These are phyloP conservation scores for Electrophaes corylata DNA, from an alignment of 2,888 invertebrate genomes.

Conservation along the genomic window DNA sequence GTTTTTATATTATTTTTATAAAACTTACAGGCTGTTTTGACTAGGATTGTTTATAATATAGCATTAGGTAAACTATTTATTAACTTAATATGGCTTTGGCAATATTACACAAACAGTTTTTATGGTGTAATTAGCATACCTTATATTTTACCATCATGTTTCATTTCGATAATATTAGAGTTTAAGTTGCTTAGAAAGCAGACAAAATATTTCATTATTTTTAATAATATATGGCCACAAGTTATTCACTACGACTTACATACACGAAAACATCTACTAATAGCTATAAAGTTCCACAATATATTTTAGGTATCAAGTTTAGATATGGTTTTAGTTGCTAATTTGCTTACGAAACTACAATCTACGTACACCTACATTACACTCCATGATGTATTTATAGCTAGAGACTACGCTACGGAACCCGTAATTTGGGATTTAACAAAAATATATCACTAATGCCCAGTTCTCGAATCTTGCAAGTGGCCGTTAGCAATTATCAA, in stretches of 20 bases:
- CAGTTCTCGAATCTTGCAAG: no score
- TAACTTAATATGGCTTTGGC: constrained; percentile 18
- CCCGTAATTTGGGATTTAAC: constrained; percentile 43
- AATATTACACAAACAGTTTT: constrained; percentile 12
- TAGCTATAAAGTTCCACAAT: not conserved
- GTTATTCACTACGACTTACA: not conserved
- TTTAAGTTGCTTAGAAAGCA: not conserved
- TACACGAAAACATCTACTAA: not conserved
- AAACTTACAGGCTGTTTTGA: constrained; percentile 44
- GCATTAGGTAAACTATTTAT: constrained; percentile 1
- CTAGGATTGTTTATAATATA: constrained; percentile 40
- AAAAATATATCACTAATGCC: constrained; percentile 3
- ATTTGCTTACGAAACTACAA: not conserved
- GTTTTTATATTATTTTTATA: constrained; percentile 22
- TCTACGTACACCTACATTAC: not conserved
- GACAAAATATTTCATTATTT: not conserved
- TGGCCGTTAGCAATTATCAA: no score
- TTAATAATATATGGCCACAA: not conserved
- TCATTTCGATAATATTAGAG: not conserved
- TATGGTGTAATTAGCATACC: constrained; percentile 1
- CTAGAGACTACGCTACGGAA: constrained; percentile 38
- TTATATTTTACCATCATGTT: not conserved
- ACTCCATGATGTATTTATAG: not conserved
- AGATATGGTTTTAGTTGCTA: not conserved
- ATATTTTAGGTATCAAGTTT: not conserved